These are phyloP conservation scores for Tachypleus tridentatus DNA, from an alignment of 1,140 invertebrate genomes.

Conservation along the genomic window DNA sequence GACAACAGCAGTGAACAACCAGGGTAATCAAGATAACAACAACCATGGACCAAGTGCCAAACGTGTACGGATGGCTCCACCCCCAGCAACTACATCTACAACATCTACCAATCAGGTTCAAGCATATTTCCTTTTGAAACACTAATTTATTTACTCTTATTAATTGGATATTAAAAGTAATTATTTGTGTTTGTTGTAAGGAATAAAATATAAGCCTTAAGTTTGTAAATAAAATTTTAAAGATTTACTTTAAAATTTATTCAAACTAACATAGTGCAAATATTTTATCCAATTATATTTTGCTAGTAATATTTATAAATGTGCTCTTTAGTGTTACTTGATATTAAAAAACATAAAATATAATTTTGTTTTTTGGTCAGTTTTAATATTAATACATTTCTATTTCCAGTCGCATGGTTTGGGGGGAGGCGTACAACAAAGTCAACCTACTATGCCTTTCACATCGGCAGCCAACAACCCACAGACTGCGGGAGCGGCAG, in stretches of 20 bases:
- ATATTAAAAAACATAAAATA: neutral
- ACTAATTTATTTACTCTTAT: neutral
- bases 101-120: constrained; percentile 7
- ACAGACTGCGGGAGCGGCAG: constrained; percentile 8
- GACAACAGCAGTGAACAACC: constrained; percentile 25
- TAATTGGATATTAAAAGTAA: neutral
- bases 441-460: constrained; percentile 13
- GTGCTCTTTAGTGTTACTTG: neutral
- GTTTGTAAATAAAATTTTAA: neutral
- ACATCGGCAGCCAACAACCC: constrained; percentile 15
- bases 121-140: neutral
- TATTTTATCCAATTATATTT: neutral
- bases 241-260: neutral
- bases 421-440: constrained; percentile 15
- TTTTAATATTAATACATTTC: constrained; percentile 1
- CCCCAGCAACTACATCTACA: constrained; percentile 25
- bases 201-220: neutral
- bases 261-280: neutral
- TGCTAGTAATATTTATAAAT: neutral
- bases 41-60: constrained; percentile 45
- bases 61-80: constrained; percentile 45
- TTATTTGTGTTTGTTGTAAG: neutral
- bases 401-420: constrained; percentile 13
- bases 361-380: neutral
- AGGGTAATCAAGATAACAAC: constrained; percentile 31